Base-by-base conservation (phyloP, 2,113 vertebrate species). In the Panthera tigris region DNA sequence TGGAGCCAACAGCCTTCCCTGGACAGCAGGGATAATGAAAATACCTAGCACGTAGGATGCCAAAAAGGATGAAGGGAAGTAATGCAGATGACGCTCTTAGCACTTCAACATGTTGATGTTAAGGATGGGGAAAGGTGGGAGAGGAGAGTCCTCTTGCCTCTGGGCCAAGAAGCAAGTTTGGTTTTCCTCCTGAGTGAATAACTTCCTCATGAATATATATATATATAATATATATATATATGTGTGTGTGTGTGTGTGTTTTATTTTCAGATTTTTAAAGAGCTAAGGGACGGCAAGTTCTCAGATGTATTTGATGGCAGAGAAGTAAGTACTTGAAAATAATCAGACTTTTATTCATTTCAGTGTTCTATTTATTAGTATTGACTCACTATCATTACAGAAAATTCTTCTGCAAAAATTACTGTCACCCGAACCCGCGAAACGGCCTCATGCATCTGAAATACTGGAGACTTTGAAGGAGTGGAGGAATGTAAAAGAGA, bases 241-340 rank as follows among this genome's bases (percentile, higher is more conserved):
- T 7, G 0, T 41, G 0, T 41, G 5, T 41, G 41, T 45, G 45
- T 45, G 7, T 45, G 45, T 79, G 36, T 93, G 57, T 63, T 94
- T 81, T 90, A 61, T 94, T 97, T 97, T 66, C 93, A 98, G 98
- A 15, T 95, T 21, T 98, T 97, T 18, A 0, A 0, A 0, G 1
- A 18, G 0, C 61, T 98, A 39, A 97, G 2, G 76, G 0, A 1
- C 0, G 96, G 97, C 13, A 4, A 5, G 4, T 76, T 98, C 81
- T 8, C 73, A 81, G 10, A 79, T 71, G 1, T 5, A 33, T 98
- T 97, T 73, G 50, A 39, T 18, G 4, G 3, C 16, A 86, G 55
- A 90, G 98, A 98, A 94, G 98, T 98, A 98, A 97, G 97, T n/a
- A 74, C 50, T 93, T 95, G 78, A 90, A 91, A 97, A n/a, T 94